Conservation (phyloP, 2,113 vertebrate genomes). For the Eolophus roseicapilla region DNA sequence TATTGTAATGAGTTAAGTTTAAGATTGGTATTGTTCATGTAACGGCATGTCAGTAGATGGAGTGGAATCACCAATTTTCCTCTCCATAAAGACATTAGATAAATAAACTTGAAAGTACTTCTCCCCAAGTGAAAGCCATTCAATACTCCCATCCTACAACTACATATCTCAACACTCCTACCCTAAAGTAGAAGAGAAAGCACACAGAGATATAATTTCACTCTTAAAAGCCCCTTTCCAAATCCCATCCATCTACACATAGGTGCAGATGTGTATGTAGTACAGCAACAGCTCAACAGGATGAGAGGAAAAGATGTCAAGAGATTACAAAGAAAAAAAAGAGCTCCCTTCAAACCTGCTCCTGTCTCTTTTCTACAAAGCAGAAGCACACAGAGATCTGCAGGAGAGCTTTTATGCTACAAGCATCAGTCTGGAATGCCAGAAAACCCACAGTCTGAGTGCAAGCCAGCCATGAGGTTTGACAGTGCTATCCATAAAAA, state of each 20-base stretch:
- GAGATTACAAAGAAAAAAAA: background rate
- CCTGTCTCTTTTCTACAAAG: background rate
- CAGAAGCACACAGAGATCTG: background rate
- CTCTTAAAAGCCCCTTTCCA: background rate
- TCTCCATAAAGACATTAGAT: background rate
- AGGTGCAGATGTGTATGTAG: too few relatives aligned
- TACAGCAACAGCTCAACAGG: background rate
- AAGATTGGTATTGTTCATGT: background rate
- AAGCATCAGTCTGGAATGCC: background rate
- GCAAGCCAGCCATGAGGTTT: background rate
- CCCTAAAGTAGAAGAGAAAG: background rate
- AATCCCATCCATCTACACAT: background rate
- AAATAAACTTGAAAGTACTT: background rate
- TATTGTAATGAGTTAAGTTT: fast-evolving
- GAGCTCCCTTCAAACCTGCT: background rate
- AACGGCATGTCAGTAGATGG: background rate
- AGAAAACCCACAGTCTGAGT: background rate
- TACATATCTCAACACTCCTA: background rate
- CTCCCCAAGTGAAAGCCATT: background rate
- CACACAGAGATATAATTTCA: background rate
- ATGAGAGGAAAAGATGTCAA: background rate
- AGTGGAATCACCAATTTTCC: background rate
- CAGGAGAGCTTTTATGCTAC: background rate
- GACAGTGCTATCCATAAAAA: background rate
- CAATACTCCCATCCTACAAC: background rate